A percentile compares a stretch with the other conserved stretches of the same genome.
phyloP scores from a whole-genome alignment of 2,888 invertebrate genomes.

The Eupithecia pulchellata region DNA sequence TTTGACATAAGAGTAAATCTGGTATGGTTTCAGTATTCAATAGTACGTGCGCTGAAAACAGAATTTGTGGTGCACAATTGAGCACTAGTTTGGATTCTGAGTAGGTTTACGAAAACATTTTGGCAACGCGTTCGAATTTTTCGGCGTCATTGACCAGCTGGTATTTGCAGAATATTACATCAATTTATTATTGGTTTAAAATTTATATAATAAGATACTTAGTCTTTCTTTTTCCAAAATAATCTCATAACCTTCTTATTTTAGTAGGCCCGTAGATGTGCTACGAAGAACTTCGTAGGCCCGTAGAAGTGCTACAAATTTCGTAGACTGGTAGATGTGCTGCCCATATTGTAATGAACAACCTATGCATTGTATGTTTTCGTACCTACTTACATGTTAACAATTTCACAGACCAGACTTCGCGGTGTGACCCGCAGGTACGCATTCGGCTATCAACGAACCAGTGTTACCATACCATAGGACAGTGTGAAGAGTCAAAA shows the following conservation, averaged over 20 bases:
- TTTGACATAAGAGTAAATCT: constrained; percentile 1
- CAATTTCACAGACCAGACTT: not conserved
- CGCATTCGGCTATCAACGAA: not conserved
- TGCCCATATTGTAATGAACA: not conserved
- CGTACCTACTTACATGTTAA: no score
- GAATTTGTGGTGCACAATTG: constrained; percentile 43
- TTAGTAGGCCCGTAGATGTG: not conserved
- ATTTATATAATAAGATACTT: not conserved
- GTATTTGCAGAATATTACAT: not conserved
- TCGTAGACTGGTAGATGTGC: not conserved
- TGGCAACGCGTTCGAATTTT: constrained; percentile 33
- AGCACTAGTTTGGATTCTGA: constrained; percentile 37
- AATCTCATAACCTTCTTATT: not conserved
- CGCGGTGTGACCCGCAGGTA: not conserved
- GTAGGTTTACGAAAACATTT: constrained; percentile 44
- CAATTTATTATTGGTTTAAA: not conserved
- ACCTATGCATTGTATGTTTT: not conserved
- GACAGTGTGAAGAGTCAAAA: no score
- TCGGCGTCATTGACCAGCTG: constrained; percentile 11
- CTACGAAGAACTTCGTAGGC: not conserved
- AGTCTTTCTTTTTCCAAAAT: not conserved
- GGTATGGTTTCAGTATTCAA: constrained; percentile 32
- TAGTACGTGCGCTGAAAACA: constrained; percentile 45
- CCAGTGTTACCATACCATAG: no score
- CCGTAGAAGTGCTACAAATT: not conserved